Evolutionary conservation across 2,888 invertebrate species (phyloP), one percentile per base, ranked within the genome.

Genomic region (Yponomeuta sedellus): DNA sequence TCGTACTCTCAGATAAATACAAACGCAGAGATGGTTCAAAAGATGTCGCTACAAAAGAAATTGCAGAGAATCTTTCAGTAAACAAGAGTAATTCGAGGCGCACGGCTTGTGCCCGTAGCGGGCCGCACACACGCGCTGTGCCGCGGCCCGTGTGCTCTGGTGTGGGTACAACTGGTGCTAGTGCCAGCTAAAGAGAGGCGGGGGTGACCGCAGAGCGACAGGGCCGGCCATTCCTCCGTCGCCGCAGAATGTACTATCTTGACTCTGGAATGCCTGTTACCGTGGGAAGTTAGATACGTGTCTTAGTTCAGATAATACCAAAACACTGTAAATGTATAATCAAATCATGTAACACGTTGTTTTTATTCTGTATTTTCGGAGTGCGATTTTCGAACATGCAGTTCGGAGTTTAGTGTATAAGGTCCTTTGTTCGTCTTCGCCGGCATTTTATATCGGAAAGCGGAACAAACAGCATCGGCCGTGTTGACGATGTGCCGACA

Each of bases 31-130:
- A 52, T 52, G 44, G 16, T 52, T 16, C 44, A 52, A 52, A 52
- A 52, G 44, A 12, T 52, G 44, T 52, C 44, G 44, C 44, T 52
- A 52, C 44, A 16, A 52, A 52, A 52, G 16, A 52, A 52, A 52
- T 52, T 52, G 44, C 44, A 52, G 44, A 52, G 44, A 52, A 52
- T 52, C 44, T 52, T 52, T 52, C 44, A 52, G 44, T 52, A 52
- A 52, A 52, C 44, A 52, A 52, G 44, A 52, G 44, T 52, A 52
- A 52, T 52, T 52, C 44, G 44, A 52, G 44, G 44, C 44, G 44
- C 44, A 52, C 44, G 44, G 16, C 44, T 44, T 52, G 44, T 44
- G 44, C 16, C 44, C 44, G 5, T 52, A 52, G 44, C 44, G 44
- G 44, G 44, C 44, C 16, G 12, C 16, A 52, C 44, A 44, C 44